Base-by-base conservation (phyloP, 1,140 invertebrate species). In the Drosophila orosa region DNA sequence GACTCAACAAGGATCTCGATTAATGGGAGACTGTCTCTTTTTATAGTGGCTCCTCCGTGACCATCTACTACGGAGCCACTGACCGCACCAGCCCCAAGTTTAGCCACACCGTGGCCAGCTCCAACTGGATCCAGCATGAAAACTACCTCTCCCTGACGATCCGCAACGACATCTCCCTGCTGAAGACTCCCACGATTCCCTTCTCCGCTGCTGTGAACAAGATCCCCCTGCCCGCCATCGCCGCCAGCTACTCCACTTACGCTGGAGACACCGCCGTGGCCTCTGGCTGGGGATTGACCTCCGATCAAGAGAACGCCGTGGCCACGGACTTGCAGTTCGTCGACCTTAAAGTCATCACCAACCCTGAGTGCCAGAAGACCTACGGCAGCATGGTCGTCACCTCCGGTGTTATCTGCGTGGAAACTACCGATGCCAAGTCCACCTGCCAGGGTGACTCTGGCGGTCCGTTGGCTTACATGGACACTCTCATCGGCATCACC, bases 381-480 rank as follows among this genome's bases (percentile, higher is more conserved):
- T 90, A 62, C 35, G 74, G 71, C 33, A 44, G 27, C 8, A 7
- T 56, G 9, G 24, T 71, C 13, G 61, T 73, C 15, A 50, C 39
- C 57, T 0, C 0, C n/a, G 17, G 17, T 2, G 75, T 80, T 10
- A 33, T 87, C 37, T 87, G 84, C 66, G 72, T 86, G 47, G 68
- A 17, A 17, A 85, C 78, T 3, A 25, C 62, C 35, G 74, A 60
- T 12, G 39, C 12, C 17, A 35, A 68, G 31, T 92, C 91, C n/a
- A 91, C 91, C 25, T 92, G 91, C 86, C 73, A 80, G 50, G 94
- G 94, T 55, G 94, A 94, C 89, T 94, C 93, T 48, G 94, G 94
- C 56, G 94, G 94, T 56, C 92, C 93, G 17, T 79, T 94, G 61
- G 89, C 90, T 0, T 90, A n/a, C n/a, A n/a, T 93, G 50, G 39